Base-by-base conservation (phyloP, 2,797 vertebrate species). In the Anas flavirostris region DNA sequence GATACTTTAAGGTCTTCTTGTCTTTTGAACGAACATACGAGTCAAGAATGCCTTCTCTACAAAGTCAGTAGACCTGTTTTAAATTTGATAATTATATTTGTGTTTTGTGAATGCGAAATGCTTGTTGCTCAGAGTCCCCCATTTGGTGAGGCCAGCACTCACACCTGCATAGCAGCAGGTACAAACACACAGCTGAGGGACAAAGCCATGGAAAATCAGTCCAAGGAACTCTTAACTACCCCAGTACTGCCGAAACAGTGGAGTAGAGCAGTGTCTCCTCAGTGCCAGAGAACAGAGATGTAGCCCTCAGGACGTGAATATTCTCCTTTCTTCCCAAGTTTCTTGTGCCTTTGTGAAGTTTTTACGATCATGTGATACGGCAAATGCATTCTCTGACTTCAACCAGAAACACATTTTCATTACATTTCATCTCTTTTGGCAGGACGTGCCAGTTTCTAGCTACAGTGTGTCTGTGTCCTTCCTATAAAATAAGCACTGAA, bases 281-380 rank as follows among this genome's bases (percentile, higher is more conserved):
- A 25, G 23, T 48, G 23, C 46, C 46, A 67, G 15, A 22, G 56
- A 15, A 3, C 0, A 0, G 48, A 7, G 3, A 0, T 9, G 21
- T 11, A 82, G 73, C 79, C 60, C 68, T 41, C 7, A 26, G 89
- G 89, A 28, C 3, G 1, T 17, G 2, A 5, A 2, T 4, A 9
- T 25, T 50, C 33, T 50, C 46, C 66, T 48, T 35, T 35, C 63
- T 37, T 69, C 48, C 25, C 25, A 37, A 50, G 26, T 26, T 37
- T 69, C 17, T 37, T 37, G 23, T 19, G 11, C 16, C 46, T 37
- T 37, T 26, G 44, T 66, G 63, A 66, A n/a, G 31, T 44, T 7
- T 66, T 66, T 44, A 44, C 3, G 10, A 41, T 22, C 23, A 7
- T 23, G 56, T 25, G 23, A 18, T 12, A 43, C 22, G 85, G 73